These are phyloP conservation scores for Heliconius eleuchia DNA, from an alignment of 1,140 invertebrate species.

Conservation along the genomic window DNA sequence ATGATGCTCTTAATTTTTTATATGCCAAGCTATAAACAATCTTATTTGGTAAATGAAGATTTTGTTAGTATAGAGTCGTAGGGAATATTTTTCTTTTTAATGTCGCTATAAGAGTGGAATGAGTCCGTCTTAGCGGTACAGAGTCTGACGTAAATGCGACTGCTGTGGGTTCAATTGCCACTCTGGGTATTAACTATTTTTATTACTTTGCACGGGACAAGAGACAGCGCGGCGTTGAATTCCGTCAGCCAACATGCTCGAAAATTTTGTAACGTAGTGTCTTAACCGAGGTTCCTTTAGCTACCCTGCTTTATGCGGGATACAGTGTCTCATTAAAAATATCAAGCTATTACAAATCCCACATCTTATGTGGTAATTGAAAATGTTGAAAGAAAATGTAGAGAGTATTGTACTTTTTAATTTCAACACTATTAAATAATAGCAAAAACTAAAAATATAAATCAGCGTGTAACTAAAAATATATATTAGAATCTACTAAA, in stretches of 20 bases:
- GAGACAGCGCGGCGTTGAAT: background rate
- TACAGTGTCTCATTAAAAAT: no score
- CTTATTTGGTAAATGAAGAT: background rate
- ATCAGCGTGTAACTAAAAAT: no score
- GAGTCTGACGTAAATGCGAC: background rate
- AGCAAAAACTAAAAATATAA: no score
- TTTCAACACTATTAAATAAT: no score
- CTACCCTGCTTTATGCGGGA: no score
- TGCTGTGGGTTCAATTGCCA: background rate
- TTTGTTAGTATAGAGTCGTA: background rate
- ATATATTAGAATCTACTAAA: background rate
- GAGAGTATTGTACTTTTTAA: no score
- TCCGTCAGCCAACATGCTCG: background rate
- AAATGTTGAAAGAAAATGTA: no score
- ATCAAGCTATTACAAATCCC: no score
- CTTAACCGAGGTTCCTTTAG: background rate
- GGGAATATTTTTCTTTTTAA: background rate
- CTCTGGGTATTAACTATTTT: background rate
- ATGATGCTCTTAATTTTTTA: slow-evolving; percentile 24
- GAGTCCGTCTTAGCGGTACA: background rate
- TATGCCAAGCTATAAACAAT: background rate
- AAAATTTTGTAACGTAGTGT: background rate
- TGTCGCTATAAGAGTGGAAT: no score
- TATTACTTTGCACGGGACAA: background rate
- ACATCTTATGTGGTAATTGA: no score